Evolutionary conservation across 2,797 vertebrate genomes (phyloP), one percentile per base, ranked within the genome.

Genomic region (Capromys pilorides): DNA sequence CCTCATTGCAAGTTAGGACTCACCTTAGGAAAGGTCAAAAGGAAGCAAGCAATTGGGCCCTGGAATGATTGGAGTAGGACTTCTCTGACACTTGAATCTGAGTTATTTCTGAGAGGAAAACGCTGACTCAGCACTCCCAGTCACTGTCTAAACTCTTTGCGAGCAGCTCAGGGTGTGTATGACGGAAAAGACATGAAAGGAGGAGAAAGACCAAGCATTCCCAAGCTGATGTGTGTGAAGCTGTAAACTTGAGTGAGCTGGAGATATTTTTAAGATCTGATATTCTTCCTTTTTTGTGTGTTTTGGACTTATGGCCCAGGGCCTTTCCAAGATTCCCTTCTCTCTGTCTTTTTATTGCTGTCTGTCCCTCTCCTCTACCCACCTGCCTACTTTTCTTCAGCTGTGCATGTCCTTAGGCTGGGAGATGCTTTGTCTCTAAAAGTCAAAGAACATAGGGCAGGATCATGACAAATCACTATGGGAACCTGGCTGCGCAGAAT

Each of bases 241-340:
- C 82, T 90, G n/a, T 61, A 79, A 77, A 26, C 22, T 33, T 33
- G 84, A 31, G 28, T 45, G 62, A 81, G 16, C 6, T 62, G 51
- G 26, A 69, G 80, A 77, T 1, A 0, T 61, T 85, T 88, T 59
- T 8, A 54, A 49, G 33, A 22, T 85, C 36, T 41, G 45, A 16
- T 62, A 13, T 62, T 59, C 62, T 90, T 79, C 36, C 49, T 26
- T 31, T 62, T 90, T 94, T 90, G 71, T 59, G 2, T 80, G 51
- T 39, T 94, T 85, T 64, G 11, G 11, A 3, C 67, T 91, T 89
- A 62, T 45, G 41, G 33, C 33, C 91, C 77, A 54, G 49, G 77
- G n/a, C 26, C 14, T 81, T 93, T 94, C 57, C 36, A 95, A n/a
- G 62, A 57, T 77, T 66, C 61, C 41, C n/a, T 51, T 77, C 57